Percentiles rank a stretch among this genome's conserved stretches.
Evolutionary conservation across 1,140 invertebrate genomes (phyloP).

Genomic region (Cyclargus thomasi): DNA sequence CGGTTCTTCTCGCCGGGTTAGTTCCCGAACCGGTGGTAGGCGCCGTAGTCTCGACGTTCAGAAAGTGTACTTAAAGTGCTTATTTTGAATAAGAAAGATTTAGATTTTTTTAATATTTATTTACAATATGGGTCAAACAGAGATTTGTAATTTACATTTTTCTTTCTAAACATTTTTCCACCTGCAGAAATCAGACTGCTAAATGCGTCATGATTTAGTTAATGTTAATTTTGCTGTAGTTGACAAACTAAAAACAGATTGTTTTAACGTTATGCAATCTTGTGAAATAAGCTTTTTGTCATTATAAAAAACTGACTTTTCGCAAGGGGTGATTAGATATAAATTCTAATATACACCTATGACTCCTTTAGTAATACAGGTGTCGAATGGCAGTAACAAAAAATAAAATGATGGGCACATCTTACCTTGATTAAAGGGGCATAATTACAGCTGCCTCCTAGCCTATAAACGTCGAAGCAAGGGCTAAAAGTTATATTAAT

Average conservation of each 20-base stretch:
- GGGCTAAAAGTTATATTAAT: not conserved
- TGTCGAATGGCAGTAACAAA: not conserved
- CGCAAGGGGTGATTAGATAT: not conserved
- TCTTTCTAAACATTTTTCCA: not conserved
- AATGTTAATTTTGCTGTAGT: not conserved
- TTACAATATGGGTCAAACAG: no score
- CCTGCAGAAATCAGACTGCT: not conserved
- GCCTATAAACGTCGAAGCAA: not conserved
- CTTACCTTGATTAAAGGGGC: not conserved
- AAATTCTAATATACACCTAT: not conserved
- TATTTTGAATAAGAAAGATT: no score
- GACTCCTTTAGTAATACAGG: not conserved
- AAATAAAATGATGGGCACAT: not conserved
- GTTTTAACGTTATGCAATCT: not conserved
- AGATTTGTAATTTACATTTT: no score
- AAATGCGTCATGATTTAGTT: not conserved
- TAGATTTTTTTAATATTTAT: no score
- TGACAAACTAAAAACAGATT: not conserved
- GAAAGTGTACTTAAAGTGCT: no score
- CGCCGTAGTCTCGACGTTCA: no score
- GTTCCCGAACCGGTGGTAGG: no score
- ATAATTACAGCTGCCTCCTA: not conserved
- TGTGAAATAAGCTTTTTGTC: not conserved
- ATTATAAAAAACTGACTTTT: no score
- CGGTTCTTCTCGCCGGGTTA: no score